These are phyloP conservation scores for Catocala sponsa DNA, from an alignment of 2,888 invertebrate genomes.

Conservation along the genomic window DNA sequence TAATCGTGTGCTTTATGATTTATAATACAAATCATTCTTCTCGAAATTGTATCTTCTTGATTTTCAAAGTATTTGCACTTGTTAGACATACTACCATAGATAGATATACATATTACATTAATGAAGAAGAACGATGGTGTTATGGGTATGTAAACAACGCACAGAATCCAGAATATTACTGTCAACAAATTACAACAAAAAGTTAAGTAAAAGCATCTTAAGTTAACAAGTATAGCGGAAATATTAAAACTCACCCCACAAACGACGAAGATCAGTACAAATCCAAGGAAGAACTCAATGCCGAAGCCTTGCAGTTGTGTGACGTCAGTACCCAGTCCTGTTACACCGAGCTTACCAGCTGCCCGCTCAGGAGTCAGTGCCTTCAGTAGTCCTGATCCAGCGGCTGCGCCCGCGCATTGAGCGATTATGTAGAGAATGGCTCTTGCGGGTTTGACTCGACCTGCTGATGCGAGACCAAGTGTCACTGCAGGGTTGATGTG, in stretches of 20 bases:
- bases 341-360: conserved; percentile 91
- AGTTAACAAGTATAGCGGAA: not conserved
- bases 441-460: conserved; percentile 92
- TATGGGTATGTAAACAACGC: too few species aligned
- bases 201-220: too few species aligned
- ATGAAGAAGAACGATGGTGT: too few species aligned
- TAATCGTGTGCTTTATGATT: too few species aligned
- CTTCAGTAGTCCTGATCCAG: conserved; percentile 92
- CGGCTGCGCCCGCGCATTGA: conserved; percentile 94
- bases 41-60: too few species aligned
- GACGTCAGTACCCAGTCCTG: conserved; percentile 89
- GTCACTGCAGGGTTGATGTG: conserved; percentile 98
- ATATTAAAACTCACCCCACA: conserved; percentile 90
- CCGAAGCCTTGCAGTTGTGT: conserved; percentile 94
- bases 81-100: too few species aligned
- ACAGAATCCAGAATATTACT: too few species aligned
- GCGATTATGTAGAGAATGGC: conserved; percentile 93
- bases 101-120: too few species aligned
- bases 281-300: conserved; percentile 96
- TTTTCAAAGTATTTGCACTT: too few species aligned
- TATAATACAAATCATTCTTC: too few species aligned
- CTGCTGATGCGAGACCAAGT: conserved; percentile 92
- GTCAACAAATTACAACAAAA: too few species aligned
- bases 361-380: conserved; percentile 90
- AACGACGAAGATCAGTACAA: conserved; percentile 96